A percentile compares a stretch with the other conserved stretches of the same genome.
Evolutionary conservation across 2,797 vertebrate genomes (phyloP).

Genomic region (Acrocephalus scirpaceus): DNA sequence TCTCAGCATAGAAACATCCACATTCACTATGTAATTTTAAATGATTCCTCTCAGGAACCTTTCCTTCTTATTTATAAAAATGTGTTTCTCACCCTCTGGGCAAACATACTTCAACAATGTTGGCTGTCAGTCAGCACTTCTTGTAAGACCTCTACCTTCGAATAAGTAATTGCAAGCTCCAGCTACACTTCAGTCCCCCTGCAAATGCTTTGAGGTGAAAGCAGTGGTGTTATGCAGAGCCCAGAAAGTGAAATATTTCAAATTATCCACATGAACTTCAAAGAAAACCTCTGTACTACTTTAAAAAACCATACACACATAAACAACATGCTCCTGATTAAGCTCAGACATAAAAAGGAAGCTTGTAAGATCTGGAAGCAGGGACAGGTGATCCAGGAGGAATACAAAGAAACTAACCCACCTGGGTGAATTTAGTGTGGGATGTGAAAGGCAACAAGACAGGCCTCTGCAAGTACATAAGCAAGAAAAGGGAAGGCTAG

Average conservation of each 20-base stretch:
- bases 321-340: neutral
- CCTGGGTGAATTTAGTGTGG: neutral
- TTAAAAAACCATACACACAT: neutral
- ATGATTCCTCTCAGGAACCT: neutral
- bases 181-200: neutral
- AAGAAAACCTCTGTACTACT: neutral
- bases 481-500: neutral
- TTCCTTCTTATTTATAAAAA: neutral
- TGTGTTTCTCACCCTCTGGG: neutral
- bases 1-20: neutral
- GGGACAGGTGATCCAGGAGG: accelerated
- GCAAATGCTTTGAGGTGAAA: neutral
- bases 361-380: neutral
- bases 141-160: neutral
- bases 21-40: neutral
- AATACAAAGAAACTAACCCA: neutral
- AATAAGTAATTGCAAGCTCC: neutral
- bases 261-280: neutral
- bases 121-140: neutral
- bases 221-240: neutral
- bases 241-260: neutral
- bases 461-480: neutral
- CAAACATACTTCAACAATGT: neutral
- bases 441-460: neutral
- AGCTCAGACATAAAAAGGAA: neutral